Percentiles rank a stretch among this genome's conserved stretches.
phyloP scores from a whole-genome alignment of 2,113 vertebrate species.

The Calidris pugnax region DNA sequence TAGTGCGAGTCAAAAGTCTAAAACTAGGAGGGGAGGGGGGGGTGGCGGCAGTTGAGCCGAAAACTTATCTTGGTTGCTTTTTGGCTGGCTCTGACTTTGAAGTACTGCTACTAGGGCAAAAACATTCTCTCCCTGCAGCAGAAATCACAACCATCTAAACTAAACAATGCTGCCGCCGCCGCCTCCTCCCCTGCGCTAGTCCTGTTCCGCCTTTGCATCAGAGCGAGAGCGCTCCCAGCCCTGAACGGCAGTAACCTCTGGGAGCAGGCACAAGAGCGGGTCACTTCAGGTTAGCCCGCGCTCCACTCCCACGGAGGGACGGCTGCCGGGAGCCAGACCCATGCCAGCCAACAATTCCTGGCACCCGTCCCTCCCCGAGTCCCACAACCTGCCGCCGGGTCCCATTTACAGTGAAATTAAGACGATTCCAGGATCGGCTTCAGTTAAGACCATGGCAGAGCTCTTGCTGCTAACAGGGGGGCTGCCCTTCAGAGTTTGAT shows the following conservation, averaged over 20 bases:
- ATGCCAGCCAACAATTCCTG: neutral
- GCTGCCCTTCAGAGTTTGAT: neutral
- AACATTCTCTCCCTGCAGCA: neutral
- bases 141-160: neutral
- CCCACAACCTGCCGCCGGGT: neutral
- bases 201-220: neutral
- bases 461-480: neutral
- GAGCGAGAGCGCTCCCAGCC: neutral
- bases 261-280: neutral
- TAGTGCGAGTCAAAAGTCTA: neutral
- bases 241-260: slow-evolving; percentile 67
- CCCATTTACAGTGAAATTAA: neutral
- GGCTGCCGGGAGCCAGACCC: neutral
- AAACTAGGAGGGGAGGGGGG: neutral
- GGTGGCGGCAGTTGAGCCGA: neutral
- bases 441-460: neutral
- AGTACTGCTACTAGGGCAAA: neutral
- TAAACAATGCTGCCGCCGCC: neutral
- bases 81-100: neutral
- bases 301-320: neutral
- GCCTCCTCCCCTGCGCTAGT: neutral
- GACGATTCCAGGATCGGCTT: neutral
- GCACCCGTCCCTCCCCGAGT: neutral
- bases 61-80: neutral
- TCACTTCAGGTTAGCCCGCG: slow-evolving; percentile 26